Base-by-base conservation (phyloP, 1,140 invertebrate genomes). In the Calliphora vicina region DNA sequence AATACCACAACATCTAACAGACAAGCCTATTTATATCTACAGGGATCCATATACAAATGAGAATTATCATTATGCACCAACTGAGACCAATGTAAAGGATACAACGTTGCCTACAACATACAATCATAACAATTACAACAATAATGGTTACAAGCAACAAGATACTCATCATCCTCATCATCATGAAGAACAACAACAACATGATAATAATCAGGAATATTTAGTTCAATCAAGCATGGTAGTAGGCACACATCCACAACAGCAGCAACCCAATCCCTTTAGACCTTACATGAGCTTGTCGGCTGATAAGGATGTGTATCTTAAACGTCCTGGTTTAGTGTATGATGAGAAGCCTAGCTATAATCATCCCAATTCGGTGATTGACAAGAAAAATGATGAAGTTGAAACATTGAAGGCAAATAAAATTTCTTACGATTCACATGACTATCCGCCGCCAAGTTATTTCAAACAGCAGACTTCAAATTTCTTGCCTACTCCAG, bases 361-460 rank as follows among this genome's bases (percentile, higher is more conserved):
- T 10, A 20, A n/a, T 23, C 35, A 45, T 43, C 74, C 74, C 6
- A 78, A 43, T 45, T 20, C 35, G 3, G 35, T 78, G 2, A 9
- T 23, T 8, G 74, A 78, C 3, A 78, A 78, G 74, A 78, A 78
- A 43, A 25, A 2, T 43, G 74, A 45, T 0, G 74, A 29, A 13
- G 35, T 9, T 1, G 2, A 67, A 25, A 35, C 72, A 29, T n/a
- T 35, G 27, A 74, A 74, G 85, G 25, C 81, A 88, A 71, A 71
- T 78, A 43, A 82, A 89, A 87, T 89, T 78, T 89, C 88, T 84
- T 89, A 89, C 81, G 88, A 89, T 85, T 89, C 88, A 80, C 88
- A 89, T 84, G 88, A 89, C 85, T 89, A 89, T 85, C 88, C 88
- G 42, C 88, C 88, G 83, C 88, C 88, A 82, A 89, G 88, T 74